These are phyloP conservation scores for Chionomys nivalis DNA, from an alignment of 2,113 vertebrate species.

Conservation along the genomic window DNA sequence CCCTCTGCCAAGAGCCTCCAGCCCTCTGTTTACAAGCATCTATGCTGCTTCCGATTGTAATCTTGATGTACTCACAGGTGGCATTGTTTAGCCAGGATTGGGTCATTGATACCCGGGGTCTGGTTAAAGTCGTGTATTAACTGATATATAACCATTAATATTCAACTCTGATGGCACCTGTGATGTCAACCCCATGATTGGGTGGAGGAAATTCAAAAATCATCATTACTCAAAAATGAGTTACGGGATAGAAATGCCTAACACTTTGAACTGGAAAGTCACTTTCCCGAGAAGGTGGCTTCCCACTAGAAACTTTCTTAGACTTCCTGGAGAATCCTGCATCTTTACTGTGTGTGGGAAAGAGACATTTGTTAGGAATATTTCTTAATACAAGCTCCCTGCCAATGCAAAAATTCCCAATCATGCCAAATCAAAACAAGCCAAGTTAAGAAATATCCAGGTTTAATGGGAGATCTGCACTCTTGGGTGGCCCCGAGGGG, in stretches of 20 bases:
- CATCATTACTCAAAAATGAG: background rate
- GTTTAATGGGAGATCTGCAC: too few relatives aligned
- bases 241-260: background rate
- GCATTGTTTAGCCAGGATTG: background rate
- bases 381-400: too few relatives aligned
- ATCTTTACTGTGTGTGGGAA: background rate
- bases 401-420: too few relatives aligned
- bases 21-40: background rate
- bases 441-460: too few relatives aligned
- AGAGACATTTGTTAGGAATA: too few relatives aligned
- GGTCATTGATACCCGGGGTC: background rate
- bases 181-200: background rate
- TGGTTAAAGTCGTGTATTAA: background rate
- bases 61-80: background rate
- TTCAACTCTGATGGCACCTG: background rate
- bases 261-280: background rate
- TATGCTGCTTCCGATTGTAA: background rate
- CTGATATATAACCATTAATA: background rate
- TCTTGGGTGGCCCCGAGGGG: too few relatives aligned
- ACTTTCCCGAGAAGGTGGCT: background rate
- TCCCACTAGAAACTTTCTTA: background rate
- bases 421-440: too few relatives aligned
- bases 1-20: background rate
- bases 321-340: background rate
- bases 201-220: background rate